phyloP scores from a whole-genome alignment of 2,797 vertebrate genomes.

The Glyptemys insculpta region DNA sequence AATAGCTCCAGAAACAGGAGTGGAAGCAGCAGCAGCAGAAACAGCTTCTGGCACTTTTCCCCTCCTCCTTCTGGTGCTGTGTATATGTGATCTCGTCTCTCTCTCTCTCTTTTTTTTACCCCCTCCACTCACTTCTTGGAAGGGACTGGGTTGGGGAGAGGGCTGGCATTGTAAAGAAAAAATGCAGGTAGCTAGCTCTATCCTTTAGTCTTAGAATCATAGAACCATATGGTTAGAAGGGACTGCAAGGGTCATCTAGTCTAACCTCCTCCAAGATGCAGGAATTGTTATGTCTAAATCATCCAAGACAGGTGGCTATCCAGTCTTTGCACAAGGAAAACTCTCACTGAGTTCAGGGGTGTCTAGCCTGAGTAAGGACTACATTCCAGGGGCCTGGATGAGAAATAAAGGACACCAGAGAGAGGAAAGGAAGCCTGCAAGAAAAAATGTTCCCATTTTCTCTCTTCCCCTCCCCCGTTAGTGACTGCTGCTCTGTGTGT shows the following conservation, averaged over 20 bases:
- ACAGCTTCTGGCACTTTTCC: slow-evolving; percentile 9
- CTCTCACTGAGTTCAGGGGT: background rate
- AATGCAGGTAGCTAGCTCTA: background rate
- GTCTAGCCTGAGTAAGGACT: background rate
- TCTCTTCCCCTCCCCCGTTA: background rate
- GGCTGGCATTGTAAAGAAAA: background rate
- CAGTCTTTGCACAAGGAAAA: background rate
- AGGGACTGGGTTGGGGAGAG: background rate
- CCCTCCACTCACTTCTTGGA: background rate
- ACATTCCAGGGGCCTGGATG: background rate
- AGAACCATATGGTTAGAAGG: background rate
- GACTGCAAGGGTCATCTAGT: background rate
- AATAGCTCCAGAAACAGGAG: slow-evolving; percentile 5
- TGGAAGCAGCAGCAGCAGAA: background rate
- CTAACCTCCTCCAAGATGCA: background rate
- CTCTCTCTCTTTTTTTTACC: background rate
- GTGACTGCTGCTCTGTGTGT: background rate
- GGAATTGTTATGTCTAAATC: background rate
- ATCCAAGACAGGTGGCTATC: background rate
- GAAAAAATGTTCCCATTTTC: background rate
- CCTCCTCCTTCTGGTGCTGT: background rate
- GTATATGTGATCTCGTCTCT: background rate
- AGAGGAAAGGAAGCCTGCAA: background rate
- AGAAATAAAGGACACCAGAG: background rate
- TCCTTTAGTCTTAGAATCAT: background rate